These are phyloP conservation scores for Netelia inedita DNA, from an alignment of 2,888 invertebrate genomes.

Conservation along the genomic window DNA sequence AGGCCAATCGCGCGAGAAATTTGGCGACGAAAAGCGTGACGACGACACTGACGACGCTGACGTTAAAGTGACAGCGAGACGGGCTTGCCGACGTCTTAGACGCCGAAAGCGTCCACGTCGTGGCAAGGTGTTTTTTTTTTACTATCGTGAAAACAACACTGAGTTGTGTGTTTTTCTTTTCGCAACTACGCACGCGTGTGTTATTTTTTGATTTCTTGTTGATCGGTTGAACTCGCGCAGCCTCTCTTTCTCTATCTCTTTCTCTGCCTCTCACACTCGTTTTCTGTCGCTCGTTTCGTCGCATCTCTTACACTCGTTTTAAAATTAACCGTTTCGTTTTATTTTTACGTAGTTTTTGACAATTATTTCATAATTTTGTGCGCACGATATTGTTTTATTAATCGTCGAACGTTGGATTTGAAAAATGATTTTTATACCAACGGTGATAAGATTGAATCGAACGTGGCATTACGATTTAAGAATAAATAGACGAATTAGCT, in stretches of 20 bases:
- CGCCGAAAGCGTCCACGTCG: slow-evolving; percentile 72
- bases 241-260: not conserved
- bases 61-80: slow-evolving; percentile 56
- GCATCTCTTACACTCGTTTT: not conserved
- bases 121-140: slow-evolving; percentile 73
- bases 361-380: not conserved
- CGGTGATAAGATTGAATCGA: no score
- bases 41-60: slow-evolving; percentile 39
- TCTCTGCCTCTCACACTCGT: not conserved
- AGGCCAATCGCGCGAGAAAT: slow-evolving; percentile 1
- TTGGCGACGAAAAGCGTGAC: slow-evolving; percentile 14
- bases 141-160: slow-evolving; percentile 50
- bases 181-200: slow-evolving; percentile 2
- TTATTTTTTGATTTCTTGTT: not conserved
- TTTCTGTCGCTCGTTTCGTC: not conserved
- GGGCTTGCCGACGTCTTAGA: slow-evolving; percentile 70
- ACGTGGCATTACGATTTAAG: no score
- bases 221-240: not conserved
- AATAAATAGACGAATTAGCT: no score
- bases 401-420: no score
- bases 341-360: not conserved
- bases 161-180: not conserved
- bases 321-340: not conserved
- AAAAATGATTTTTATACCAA: no score
- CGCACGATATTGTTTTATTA: no score